Base-by-base conservation (phyloP, 2,888 invertebrate species). In the Kuschelorhynchus macadamiae region DNA sequence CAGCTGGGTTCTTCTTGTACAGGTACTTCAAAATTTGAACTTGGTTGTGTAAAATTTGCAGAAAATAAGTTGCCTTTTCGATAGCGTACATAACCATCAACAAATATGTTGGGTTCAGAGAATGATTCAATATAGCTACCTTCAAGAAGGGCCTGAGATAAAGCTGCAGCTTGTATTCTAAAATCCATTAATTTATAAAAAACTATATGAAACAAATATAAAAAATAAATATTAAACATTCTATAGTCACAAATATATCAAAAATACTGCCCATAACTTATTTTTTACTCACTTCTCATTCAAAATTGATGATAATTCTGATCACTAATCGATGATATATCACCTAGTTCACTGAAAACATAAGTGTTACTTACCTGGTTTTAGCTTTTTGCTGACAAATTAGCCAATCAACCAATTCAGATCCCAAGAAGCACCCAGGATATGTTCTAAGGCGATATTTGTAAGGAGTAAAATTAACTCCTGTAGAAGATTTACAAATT, bases 321-420 rank as follows among this genome's bases (percentile, higher is more conserved):
- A n/a, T n/a, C n/a, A n/a, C n/a, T n/a, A n/a, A n/a, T n/a, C n/a
- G n/a, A n/a, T n/a, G n/a, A n/a, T n/a, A n/a, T n/a, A n/a, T n/a
- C n/a, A n/a, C n/a, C n/a, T n/a, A n/a, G n/a, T n/a, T n/a, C n/a
- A n/a, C n/a, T n/a, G n/a, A n/a, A 7, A 25, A 44, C 56, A 30
- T 41, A 36, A 46, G 20, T 11, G 1, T 9, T 3, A 18, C 16
- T 72, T 81, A 92, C 93, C 93, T 89, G 0, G 90, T 91, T 53
- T 90, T 89, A 39, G 92, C 91, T 79, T 90, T 90, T 68, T 92
- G 91, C 76, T 93, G 91, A 55, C 89, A 87, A 78, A 94, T 88
- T 14, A 95, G 85, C 95, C 95, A 95, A 78, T 94, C 93, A 2
- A 95, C 89, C 9, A 95, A 83, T 77, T 94, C 93, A 64, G 89